These are phyloP conservation scores for Nephrotoma appendiculata DNA, from an alignment of 2,888 invertebrate species.

Conservation along the genomic window DNA sequence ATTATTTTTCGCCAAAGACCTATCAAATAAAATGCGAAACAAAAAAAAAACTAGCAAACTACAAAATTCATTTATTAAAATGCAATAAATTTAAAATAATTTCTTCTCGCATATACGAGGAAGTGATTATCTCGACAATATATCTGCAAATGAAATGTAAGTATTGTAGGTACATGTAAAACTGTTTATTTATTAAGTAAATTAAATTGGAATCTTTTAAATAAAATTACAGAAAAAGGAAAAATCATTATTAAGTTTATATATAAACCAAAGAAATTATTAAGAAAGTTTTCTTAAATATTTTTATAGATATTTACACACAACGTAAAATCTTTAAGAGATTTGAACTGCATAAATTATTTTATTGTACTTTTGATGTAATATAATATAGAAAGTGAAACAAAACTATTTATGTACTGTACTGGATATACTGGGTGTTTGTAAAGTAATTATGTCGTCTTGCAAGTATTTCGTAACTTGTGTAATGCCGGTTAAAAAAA, in stretches of 20 bases:
- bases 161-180: not conserved
- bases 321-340: not conserved
- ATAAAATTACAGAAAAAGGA: not conserved
- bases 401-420: not conserved
- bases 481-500: too few species aligned
- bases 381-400: not conserved
- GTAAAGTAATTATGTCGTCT: too few species aligned
- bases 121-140: not conserved
- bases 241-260: not conserved
- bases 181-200: not conserved
- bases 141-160: not conserved
- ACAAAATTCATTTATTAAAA: not conserved
- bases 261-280: not conserved
- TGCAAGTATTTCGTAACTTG: too few species aligned
- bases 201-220: not conserved
- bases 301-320: not conserved
- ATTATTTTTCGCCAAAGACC: not conserved
- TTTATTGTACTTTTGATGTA: not conserved
- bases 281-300: not conserved
- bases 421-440: too few species aligned
- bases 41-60: not conserved
- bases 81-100: not conserved
- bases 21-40: not conserved
- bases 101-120: not conserved
- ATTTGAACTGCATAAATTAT: not conserved